Evolutionary conservation across 23 tunicate species (phyloP).

Genomic region (Diplosoma virens): DNA sequence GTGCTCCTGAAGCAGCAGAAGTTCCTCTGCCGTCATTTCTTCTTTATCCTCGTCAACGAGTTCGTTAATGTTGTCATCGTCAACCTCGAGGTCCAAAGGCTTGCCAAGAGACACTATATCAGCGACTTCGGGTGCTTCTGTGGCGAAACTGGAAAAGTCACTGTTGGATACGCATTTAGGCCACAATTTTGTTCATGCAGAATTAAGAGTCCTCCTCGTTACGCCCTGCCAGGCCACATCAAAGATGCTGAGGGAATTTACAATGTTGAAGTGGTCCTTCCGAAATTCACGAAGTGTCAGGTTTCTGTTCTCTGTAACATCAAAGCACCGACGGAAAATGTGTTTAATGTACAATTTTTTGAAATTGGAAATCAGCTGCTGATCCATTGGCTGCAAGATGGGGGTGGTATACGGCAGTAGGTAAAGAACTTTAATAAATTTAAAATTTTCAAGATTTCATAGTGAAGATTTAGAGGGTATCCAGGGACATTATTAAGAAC

Average conservation of each 20-base stretch:
- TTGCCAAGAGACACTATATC: too few species aligned
- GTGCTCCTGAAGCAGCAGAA: constrained; percentile 16
- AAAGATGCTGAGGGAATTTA: neutral
- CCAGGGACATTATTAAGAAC: too few species aligned
- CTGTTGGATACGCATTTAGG: constrained; percentile 13
- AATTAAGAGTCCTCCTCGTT: too few species aligned
- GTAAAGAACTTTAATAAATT: too few species aligned
- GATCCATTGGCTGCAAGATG: constrained; percentile 29
- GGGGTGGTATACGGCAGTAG: neutral
- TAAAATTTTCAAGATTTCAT: too few species aligned
- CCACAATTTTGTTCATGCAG: too few species aligned
- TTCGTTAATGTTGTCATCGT: neutral
- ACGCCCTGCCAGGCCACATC: constrained; percentile 4
- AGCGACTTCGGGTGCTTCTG: constrained; percentile 8
- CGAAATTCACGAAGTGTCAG: constrained; percentile 14
- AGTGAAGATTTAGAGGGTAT: too few species aligned
- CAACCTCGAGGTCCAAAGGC: too few species aligned
- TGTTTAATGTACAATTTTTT: neutral
- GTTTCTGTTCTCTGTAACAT: constrained; percentile 8
- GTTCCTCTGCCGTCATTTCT: constrained; percentile 10
- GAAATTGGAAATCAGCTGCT: too few species aligned
- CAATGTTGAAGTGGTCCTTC: too few species aligned
- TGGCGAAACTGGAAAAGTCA: constrained; percentile 5
- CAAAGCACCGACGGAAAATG: constrained; percentile 9
- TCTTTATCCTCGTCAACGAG: too few species aligned